A percentile compares a stretch with the other conserved stretches of the same genome.
Evolutionary conservation across 2,113 vertebrate species (phyloP).

Genomic region (Upupa epops): DNA sequence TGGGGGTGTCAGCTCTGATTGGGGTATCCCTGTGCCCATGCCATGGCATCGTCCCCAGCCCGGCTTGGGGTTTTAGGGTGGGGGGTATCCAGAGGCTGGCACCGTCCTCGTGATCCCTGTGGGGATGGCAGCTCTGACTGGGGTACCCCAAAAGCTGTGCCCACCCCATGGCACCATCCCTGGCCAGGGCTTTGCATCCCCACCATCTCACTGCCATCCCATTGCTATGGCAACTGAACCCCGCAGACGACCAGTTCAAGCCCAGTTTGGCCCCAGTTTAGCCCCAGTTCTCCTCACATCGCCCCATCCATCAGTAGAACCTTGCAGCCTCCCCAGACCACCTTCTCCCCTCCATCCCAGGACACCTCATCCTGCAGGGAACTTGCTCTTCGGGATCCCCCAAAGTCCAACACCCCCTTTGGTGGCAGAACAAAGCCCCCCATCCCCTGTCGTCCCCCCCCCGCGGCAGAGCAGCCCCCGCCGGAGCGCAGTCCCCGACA

Average conservation of each 20-base stretch:
- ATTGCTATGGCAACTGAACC: conserved; percentile 59
- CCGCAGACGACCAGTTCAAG: not conserved
- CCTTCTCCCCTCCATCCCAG: not conserved
- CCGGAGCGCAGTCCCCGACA: conserved; percentile 73
- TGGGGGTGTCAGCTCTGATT: not conserved
- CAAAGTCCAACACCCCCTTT: not conserved
- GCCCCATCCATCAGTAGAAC: no score
- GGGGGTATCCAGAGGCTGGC: not conserved
- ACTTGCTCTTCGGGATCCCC: fast-evolving
- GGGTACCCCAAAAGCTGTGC: not conserved
- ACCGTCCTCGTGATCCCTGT: fast-evolving
- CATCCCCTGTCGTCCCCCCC: not conserved
- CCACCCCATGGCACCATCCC: not conserved
- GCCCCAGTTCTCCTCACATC: not conserved
- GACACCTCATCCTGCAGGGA: not conserved
- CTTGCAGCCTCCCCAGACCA: not conserved
- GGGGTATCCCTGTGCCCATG: not conserved
- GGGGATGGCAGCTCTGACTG: not conserved
- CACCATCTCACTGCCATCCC: not conserved
- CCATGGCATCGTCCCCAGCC: not conserved
- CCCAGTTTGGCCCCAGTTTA: not conserved
- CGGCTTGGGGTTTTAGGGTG: not conserved
- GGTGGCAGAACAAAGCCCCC: not conserved
- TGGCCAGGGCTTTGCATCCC: not conserved
- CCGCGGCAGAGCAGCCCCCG: conserved; percentile 32